A percentile compares a stretch with the other conserved stretches of the same genome.
These are phyloP conservation scores for Cacatua alba DNA, from an alignment of 2,113 vertebrate species.

Conservation along the genomic window DNA sequence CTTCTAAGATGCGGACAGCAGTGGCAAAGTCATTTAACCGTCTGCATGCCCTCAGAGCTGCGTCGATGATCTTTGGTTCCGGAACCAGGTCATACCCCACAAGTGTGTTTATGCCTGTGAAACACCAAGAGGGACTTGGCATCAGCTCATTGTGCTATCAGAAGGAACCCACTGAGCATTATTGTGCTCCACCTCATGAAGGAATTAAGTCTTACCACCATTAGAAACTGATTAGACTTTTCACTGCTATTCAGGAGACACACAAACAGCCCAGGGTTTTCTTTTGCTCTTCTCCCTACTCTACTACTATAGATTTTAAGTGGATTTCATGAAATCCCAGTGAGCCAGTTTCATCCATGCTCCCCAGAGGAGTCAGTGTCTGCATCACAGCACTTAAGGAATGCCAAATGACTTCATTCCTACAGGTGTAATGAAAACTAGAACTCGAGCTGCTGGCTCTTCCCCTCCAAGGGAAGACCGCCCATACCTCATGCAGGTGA, in stretches of 20 bases:
- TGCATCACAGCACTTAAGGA: background rate
- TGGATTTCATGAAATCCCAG: background rate
- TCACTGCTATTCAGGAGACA: background rate
- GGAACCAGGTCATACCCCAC: slow-evolving; percentile 96
- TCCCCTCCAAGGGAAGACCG: background rate
- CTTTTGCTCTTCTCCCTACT: background rate
- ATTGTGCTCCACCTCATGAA: background rate
- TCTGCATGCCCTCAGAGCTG: slow-evolving; percentile 91
- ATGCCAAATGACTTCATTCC: background rate
- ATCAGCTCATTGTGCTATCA: fast-evolving
- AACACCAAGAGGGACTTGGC: background rate
- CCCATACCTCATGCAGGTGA: background rate
- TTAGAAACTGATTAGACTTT: background rate
- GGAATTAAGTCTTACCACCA: background rate
- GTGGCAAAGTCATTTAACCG: slow-evolving; percentile 94
- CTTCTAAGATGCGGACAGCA: slow-evolving; percentile 93
- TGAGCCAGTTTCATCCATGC: background rate
- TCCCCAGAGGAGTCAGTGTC: background rate
- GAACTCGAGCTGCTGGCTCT: background rate
- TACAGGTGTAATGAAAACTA: background rate
- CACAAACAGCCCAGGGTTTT: background rate
- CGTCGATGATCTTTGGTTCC: slow-evolving; percentile 97
- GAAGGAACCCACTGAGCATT: background rate
- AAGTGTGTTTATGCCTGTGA: slow-evolving; percentile 91
- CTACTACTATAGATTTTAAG: background rate